Conservation (phyloP, 2,888 invertebrate species). For the Lepidochrysops patricia region DNA sequence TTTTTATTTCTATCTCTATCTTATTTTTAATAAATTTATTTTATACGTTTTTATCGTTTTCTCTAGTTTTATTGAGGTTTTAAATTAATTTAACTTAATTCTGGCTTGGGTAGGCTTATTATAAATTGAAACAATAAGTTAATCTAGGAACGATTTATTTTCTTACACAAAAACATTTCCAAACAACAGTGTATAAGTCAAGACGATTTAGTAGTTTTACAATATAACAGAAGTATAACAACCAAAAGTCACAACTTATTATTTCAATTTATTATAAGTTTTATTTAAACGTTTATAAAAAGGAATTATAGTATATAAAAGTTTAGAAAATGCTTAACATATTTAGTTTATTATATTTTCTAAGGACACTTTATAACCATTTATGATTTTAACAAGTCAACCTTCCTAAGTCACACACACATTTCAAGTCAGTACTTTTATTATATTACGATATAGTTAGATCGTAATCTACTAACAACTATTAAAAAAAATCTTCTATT, state of each 20-base stretch:
- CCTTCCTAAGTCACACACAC: background rate
- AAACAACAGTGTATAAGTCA: background rate
- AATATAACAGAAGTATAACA: background rate
- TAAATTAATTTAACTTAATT: background rate
- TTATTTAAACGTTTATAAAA: background rate
- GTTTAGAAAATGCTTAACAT: background rate
- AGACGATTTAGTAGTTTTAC: background rate
- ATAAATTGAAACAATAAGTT: conserved; percentile 1
- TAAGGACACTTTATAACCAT: background rate
- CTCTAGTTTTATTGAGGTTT: too few species aligned
- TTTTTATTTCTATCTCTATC: background rate
- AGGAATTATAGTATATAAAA: background rate
- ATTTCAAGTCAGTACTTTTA: background rate
- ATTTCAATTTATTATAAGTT: background rate
- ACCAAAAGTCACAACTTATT: conserved; percentile 5
- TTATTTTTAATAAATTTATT: too few species aligned
- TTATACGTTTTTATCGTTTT: too few species aligned
- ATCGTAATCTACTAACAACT: background rate
- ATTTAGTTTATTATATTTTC: too few species aligned
- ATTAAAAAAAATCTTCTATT: background rate
- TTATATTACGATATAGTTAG: background rate
- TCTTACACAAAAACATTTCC: background rate
- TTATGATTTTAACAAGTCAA: background rate
- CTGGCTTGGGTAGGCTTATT: background rate
- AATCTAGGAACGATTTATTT: background rate